Base-by-base conservation (phyloP, 1,140 invertebrate genomes). In the Hylaeus anthracinus region DNA sequence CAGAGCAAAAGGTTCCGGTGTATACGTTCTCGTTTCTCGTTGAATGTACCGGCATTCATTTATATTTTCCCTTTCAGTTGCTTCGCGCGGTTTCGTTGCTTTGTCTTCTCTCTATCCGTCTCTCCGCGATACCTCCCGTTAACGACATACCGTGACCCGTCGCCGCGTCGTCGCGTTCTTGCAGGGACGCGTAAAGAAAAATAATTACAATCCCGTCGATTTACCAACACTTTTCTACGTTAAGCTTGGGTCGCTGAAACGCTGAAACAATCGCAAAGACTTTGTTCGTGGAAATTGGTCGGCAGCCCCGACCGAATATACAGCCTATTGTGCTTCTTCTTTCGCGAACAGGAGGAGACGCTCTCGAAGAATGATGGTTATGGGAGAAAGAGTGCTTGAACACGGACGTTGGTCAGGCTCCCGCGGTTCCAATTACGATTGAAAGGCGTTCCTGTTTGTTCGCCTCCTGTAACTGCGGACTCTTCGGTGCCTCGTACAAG, bases 341-440 rank as follows among this genome's bases (percentile, higher is more conserved):
- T 81, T 84, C 79, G 69, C 80, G 60, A 67, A 70, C 74, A 70
- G 55, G 65, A 66, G 73, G 83, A 89, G 87, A 90, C 88, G 89
- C 88, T 88, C 90, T 90, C 83, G 84, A 90, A 90, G 88, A 82
- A 88, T 75, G 86, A 88, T 84, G 88, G 82, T 85, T 87, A 89
- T 88, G 82, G 86, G 85, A 88, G 90, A 88, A 91, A 90, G 89
- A 90, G 89, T 91, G 82, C 90, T 91, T 90, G 90, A 91, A 90
- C 90, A 91, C 90, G 90, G 89, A 86, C 89, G 88, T 79, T 91
- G 90, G 90, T 91, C 90, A 91, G 88, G 70, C 88, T 82, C 88
- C 89, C 80, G 85, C 73, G 85, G 85, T 84, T 90, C 90, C 90
- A 91, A 91, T 91, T 91, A 91, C 83, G 85, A 86, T 84, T 81